Conservation (phyloP, 2,113 vertebrate genomes). For the Saiga tatarica region DNA sequence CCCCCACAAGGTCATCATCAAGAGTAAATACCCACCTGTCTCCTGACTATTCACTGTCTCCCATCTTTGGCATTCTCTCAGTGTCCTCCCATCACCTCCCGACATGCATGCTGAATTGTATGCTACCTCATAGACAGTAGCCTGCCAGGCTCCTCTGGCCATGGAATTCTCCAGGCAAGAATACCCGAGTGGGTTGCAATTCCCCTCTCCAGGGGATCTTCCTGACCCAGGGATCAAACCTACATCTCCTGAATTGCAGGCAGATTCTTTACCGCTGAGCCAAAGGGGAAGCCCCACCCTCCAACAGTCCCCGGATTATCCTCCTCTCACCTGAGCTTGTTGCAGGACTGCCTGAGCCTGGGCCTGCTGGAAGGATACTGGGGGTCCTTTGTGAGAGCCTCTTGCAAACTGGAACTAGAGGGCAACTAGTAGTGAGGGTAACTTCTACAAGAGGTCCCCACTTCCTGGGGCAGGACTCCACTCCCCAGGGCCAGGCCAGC, state of each 20-base stretch:
- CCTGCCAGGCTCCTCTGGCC: background rate
- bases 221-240: background rate
- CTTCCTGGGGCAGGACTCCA: background rate
- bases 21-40: background rate
- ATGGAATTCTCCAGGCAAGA: background rate
- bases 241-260: background rate
- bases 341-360: conserved; percentile 93
- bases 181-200: background rate
- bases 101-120: background rate
- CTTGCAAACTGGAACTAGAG: conserved; percentile 89
- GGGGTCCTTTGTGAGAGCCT: conserved; percentile 88
- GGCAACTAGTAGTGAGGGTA: background rate
- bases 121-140: background rate
- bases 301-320: accelerated
- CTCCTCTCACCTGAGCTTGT: conserved; percentile 86
- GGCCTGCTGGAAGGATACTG: conserved; percentile 89
- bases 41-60: background rate
- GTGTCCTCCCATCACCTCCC: background rate
- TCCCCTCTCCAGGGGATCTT: background rate
- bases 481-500: no score
- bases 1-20: background rate
- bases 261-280: background rate
- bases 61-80: background rate
- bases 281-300: background rate
- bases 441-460: background rate